Percentiles rank a stretch among this genome's conserved stretches.
Conservation (phyloP, 2,888 invertebrate genomes). For the Dermolepida albohirtum region DNA sequence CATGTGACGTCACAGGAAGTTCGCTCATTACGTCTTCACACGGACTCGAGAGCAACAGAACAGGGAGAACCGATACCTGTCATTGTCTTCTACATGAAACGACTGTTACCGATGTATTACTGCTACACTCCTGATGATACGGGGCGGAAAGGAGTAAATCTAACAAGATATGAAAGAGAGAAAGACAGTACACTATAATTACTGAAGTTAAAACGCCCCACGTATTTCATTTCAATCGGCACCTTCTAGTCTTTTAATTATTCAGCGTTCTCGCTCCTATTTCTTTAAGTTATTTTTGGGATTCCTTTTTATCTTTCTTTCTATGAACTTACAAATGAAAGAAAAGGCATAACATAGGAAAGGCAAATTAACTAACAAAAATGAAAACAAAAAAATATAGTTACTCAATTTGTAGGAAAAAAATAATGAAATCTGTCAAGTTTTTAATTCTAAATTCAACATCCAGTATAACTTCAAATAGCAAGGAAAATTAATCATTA, state of each 20-base stretch:
- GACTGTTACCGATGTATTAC: slow-evolving; percentile 8
- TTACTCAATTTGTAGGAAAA: too few relatives aligned
- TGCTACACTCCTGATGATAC: neutral
- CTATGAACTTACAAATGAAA: too few relatives aligned
- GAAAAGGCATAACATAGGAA: too few relatives aligned
- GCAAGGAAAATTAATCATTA: neutral
- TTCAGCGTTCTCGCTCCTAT: slow-evolving; percentile 10
- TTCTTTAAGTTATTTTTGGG: slow-evolving; percentile 20
- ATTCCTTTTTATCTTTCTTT: neutral
- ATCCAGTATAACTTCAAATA: neutral
- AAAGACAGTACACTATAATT: slow-evolving; percentile 21
- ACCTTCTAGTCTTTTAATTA: slow-evolving; percentile 31
- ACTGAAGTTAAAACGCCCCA: slow-evolving; percentile 32
- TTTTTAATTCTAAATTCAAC: neutral
- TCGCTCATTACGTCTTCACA: slow-evolving; percentile 50
- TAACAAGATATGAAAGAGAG: neutral
- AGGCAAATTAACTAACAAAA: too few relatives aligned
- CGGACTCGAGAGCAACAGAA: neutral
- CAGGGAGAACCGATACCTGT: slow-evolving; percentile 43
- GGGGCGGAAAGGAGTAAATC: neutral
- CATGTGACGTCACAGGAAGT: slow-evolving; percentile 52
- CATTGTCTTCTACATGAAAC: slow-evolving; percentile 32
- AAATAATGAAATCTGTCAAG: too few relatives aligned
- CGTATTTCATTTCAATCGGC: slow-evolving; percentile 37
- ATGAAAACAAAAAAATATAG: too few relatives aligned